Evolutionary conservation across 2,888 invertebrate genomes (phyloP).

Genomic region (Philonicus albiceps): DNA sequence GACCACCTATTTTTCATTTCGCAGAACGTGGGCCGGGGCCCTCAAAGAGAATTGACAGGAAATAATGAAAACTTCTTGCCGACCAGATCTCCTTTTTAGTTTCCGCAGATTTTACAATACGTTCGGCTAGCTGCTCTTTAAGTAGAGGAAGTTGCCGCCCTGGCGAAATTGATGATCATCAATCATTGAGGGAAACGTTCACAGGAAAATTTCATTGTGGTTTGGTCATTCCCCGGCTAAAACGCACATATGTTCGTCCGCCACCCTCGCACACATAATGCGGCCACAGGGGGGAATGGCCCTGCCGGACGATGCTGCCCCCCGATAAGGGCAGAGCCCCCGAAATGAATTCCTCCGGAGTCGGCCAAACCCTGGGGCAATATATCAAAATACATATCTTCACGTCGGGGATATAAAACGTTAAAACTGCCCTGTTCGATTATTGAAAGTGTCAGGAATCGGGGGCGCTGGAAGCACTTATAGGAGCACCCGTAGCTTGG

Average conservation of each 20-base stretch:
- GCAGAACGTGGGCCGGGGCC: not conserved
- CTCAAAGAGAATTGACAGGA: not conserved
- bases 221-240: slow-evolving; percentile 6
- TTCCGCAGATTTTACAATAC: not conserved
- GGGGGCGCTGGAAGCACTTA: not conserved
- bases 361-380: not conserved
- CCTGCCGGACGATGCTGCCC: not conserved
- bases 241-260: slow-evolving; percentile 19
- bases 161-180: slow-evolving; percentile 19
- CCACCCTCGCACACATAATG: not conserved
- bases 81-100: not conserved
- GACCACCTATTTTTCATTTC: not conserved
- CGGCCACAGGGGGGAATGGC: not conserved
- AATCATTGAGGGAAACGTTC: slow-evolving; percentile 27
- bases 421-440: slow-evolving; percentile 23
- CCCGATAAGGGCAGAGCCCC: not conserved
- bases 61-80: slow-evolving; percentile 12
- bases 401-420: slow-evolving; percentile 29
- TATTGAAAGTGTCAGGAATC: slow-evolving; percentile 36
- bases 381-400: slow-evolving; percentile 24
- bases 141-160: not conserved
- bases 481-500: not conserved
- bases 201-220: slow-evolving; percentile 29
- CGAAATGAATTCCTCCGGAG: slow-evolving; percentile 15
- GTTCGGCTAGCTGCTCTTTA: not conserved